phyloP scores from a whole-genome alignment of 2,797 vertebrate species.

The Hozukius guyotensis region DNA sequence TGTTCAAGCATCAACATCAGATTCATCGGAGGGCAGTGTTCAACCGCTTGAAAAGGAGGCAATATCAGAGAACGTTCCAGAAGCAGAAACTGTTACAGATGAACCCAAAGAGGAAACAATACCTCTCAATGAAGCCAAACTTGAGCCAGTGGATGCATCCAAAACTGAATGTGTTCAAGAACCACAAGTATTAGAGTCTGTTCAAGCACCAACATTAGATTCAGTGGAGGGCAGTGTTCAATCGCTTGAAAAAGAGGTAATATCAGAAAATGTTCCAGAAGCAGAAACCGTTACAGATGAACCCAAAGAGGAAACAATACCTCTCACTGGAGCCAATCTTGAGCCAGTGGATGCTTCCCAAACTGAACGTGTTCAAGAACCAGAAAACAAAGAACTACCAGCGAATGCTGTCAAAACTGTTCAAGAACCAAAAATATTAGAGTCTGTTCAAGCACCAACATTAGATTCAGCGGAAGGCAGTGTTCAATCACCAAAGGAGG shows the following conservation, averaged over 20 bases:
- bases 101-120: neutral
- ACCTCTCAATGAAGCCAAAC: neutral
- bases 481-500: neutral
- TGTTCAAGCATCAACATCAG: neutral
- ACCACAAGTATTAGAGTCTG: conserved; percentile 2
- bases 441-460: conserved; percentile 9
- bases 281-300: conserved; percentile 12
- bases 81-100: neutral
- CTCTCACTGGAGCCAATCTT: neutral
- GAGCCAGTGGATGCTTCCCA: neutral
- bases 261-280: neutral
- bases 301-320: neutral
- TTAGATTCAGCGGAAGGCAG: neutral
- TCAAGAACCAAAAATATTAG: neutral
- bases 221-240: neutral
- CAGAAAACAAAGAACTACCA: neutral
- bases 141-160: neutral
- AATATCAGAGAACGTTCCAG: neutral
- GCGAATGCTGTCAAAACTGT: neutral
- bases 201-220: conserved; percentile 4
- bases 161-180: neutral
- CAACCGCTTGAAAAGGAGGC: conserved; percentile 14
- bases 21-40: neutral
- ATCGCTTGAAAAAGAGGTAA: neutral
- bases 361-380: neutral